Evolutionary conservation across 2,888 invertebrate species (phyloP).

Genomic region (Deladenus siricidicola): DNA sequence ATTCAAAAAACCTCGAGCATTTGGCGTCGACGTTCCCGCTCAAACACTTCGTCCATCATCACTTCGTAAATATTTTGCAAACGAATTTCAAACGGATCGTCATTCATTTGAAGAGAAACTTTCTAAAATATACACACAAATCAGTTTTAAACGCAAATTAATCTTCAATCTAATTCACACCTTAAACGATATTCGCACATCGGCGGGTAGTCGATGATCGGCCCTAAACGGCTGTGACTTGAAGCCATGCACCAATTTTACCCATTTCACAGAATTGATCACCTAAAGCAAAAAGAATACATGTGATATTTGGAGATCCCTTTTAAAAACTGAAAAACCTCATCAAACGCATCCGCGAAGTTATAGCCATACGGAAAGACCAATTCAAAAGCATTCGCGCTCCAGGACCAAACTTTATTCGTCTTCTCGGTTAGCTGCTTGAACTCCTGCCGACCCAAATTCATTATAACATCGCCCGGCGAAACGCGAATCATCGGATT

Average conservation of each 20-base stretch:
- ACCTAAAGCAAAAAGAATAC: slow-evolving; percentile 25
- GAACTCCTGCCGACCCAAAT: slow-evolving; percentile 30
- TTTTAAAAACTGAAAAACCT: slow-evolving; percentile 17
- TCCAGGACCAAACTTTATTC: slow-evolving; percentile 55
- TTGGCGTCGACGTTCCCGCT: slow-evolving; percentile 77
- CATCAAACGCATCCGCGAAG: slow-evolving; percentile 34
- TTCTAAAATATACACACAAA: slow-evolving; percentile 58
- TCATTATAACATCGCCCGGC: slow-evolving; percentile 22
- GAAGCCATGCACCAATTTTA: slow-evolving; percentile 65
- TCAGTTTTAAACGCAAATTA: slow-evolving; percentile 4
- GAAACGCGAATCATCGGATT: slow-evolving; percentile 3
- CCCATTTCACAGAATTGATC: slow-evolving; percentile 85
- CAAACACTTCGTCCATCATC: slow-evolving; percentile 85
- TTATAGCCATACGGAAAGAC: slow-evolving; percentile 53
- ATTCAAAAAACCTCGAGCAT: slow-evolving; percentile 67
- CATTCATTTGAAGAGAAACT: slow-evolving; percentile 81
- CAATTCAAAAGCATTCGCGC: slow-evolving; percentile 49
- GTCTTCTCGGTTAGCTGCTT: slow-evolving; percentile 31
- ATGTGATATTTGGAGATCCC: neutral
- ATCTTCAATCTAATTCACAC: slow-evolving; percentile 33
- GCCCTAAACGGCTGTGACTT: slow-evolving; percentile 64
- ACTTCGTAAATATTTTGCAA: slow-evolving; percentile 88
- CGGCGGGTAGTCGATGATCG: slow-evolving; percentile 72
- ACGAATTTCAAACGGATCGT: slow-evolving; percentile 82
- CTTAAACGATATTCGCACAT: slow-evolving; percentile 75